phyloP scores from a whole-genome alignment of 2,113 vertebrate species.

The Corythoichthys intestinalis region DNA sequence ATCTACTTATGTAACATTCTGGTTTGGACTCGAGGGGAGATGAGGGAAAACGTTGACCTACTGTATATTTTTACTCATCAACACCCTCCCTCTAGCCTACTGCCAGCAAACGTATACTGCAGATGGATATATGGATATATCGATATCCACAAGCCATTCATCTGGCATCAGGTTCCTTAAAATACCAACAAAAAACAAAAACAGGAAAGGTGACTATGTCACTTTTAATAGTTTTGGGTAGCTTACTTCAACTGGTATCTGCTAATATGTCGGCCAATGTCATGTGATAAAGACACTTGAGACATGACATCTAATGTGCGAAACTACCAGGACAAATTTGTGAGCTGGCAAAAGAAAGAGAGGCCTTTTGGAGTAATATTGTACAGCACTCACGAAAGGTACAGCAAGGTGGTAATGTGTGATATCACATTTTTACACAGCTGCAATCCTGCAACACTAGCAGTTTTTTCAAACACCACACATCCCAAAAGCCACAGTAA shows the following conservation, averaged over 20 bases:
- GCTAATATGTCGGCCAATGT: background rate
- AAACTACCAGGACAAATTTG: background rate
- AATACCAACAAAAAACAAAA: no score
- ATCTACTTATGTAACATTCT: conserved; percentile 70
- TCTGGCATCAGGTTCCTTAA: no score
- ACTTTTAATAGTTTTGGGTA: background rate
- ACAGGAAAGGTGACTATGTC: no score
- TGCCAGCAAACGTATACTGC: background rate
- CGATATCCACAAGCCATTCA: conserved; percentile 14
- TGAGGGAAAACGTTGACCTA: conserved; percentile 66
- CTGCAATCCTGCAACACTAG: background rate
- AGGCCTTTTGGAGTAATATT: background rate
- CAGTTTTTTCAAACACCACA: background rate
- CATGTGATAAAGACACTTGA: background rate
- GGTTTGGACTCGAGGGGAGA: conserved; percentile 69
- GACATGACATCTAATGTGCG: background rate
- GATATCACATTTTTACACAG: conserved; percentile 1
- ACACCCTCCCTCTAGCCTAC: conserved; percentile 10
- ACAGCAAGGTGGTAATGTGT: background rate
- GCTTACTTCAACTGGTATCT: background rate
- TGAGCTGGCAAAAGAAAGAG: background rate
- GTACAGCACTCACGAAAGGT: background rate
- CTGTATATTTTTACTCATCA: conserved; percentile 55
- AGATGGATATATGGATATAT: background rate
- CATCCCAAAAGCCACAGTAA: background rate